phyloP scores from a whole-genome alignment of 2,888 invertebrate species.

The Drosophila nigritarsus region DNA sequence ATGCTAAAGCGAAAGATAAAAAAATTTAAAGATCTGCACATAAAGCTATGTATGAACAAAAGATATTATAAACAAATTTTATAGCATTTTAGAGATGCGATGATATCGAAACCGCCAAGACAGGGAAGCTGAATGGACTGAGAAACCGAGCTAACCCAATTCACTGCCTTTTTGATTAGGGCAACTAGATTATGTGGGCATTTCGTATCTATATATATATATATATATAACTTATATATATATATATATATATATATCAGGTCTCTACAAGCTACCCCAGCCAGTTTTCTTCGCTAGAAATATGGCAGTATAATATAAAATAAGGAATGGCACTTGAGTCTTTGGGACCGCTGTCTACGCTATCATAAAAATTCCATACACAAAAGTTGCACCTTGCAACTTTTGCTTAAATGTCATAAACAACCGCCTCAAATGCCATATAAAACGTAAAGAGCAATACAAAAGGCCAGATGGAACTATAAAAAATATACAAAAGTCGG shows the following conservation, averaged over 20 bases:
- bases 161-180: constrained; percentile 23
- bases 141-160: background rate
- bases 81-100: constrained; percentile 31
- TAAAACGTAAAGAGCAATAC: constrained; percentile 60
- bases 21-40: constrained; percentile 33
- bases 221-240: constrained; percentile 21
- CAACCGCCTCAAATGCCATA: constrained; percentile 58
- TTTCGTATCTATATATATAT: constrained; percentile 17
- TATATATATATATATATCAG: constrained; percentile 25
- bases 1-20: constrained; percentile 46
- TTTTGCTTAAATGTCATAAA: constrained; percentile 76
- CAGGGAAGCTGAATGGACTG: constrained; percentile 5
- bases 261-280: constrained; percentile 6
- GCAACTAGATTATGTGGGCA: constrained; percentile 30
- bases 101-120: constrained; percentile 22
- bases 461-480: constrained; percentile 64
- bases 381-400: constrained; percentile 79
- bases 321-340: constrained; percentile 28
- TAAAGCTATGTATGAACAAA: constrained; percentile 41
- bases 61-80: constrained; percentile 55
- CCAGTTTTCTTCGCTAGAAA: constrained; percentile 15
- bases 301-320: constrained; percentile 17
- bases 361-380: constrained; percentile 73
- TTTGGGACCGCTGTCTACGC: constrained; percentile 41
- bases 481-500: constrained; percentile 41